Evolutionary conservation across 1,140 invertebrate species (phyloP), one percentile per base, ranked within the genome.

Genomic region (Apolygus lucorum): DNA sequence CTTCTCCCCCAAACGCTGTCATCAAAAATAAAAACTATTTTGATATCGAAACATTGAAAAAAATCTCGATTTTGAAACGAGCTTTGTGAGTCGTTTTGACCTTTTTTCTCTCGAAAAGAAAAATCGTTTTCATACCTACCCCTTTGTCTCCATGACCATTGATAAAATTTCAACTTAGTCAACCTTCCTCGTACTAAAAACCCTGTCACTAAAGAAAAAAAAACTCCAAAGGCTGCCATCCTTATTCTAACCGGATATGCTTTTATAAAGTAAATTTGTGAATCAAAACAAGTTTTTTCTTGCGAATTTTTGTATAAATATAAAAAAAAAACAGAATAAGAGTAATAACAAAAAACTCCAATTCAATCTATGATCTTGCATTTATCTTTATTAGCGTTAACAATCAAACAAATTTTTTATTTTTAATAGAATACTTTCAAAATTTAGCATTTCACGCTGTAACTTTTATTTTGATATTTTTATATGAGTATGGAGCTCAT

Each of bases 371-470:
- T 26, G 26, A 68, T 54, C 67, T 68, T 27, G 54, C 52, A 68
- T 68, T 68, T 68, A 62, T 62, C 52, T 68, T 62, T 54, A 28
- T 59, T 59, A 59, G 54, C 54, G 54, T 59, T 59, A 59, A 59
- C 54, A 59, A 59, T 59, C 54, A 59, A 59, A 59, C 11, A 59
- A 13, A 4, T 59, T 59, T 17, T 59, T 14, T 59, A 14, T 59
- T 59, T 62, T 68, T 68, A 59, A 68, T 68, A 68, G 54, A 27
- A 59, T 28, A 42, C 52, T 68, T 54, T 59, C 26, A 54, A 68
- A 68, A 68, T 68, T 68, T 68, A 68, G 67, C 67, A 68, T 68
- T 68, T 68, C 49, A 68, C 67, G 27, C 27, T 68, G 52, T 68
- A 68, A 59, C 62, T 68, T 68, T 68, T 34, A 27, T 64, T 70